Conservation (phyloP, 2,888 invertebrate species). For the Drosophila fulvimacula region DNA sequence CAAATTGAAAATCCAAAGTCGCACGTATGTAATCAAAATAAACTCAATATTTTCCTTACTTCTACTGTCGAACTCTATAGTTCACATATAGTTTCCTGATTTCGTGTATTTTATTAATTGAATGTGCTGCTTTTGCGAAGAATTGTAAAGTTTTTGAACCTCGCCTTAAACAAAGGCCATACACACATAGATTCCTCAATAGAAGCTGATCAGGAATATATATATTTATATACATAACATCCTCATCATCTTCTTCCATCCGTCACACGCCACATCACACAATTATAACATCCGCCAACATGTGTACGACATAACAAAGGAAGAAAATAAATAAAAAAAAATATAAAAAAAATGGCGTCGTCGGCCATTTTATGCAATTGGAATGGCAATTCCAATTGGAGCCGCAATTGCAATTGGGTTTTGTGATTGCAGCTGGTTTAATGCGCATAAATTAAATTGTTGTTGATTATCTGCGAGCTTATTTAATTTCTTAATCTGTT, state of each 20-base stretch:
- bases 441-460: slow-evolving; percentile 41
- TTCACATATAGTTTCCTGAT: background rate
- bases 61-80: background rate
- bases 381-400: background rate
- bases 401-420: slow-evolving; percentile 1
- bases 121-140: no score
- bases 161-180: background rate
- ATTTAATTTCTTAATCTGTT: slow-evolving; percentile 67
- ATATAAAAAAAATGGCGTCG: slow-evolving; percentile 1
- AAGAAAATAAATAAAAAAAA: no score
- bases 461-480: slow-evolving; percentile 55
- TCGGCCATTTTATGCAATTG: slow-evolving; percentile 20
- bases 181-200: background rate
- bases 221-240: background rate
- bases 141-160: background rate
- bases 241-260: background rate
- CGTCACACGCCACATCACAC: background rate
- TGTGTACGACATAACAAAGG: background rate
- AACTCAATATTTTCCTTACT: background rate
- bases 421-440: slow-evolving; percentile 19
- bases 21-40: no score
- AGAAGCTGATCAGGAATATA: background rate
- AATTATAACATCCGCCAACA: background rate
- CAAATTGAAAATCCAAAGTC: background rate
- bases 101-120: background rate